These are phyloP conservation scores for Euleptes europaea DNA, from an alignment of 2,113 vertebrate species.

Conservation along the genomic window DNA sequence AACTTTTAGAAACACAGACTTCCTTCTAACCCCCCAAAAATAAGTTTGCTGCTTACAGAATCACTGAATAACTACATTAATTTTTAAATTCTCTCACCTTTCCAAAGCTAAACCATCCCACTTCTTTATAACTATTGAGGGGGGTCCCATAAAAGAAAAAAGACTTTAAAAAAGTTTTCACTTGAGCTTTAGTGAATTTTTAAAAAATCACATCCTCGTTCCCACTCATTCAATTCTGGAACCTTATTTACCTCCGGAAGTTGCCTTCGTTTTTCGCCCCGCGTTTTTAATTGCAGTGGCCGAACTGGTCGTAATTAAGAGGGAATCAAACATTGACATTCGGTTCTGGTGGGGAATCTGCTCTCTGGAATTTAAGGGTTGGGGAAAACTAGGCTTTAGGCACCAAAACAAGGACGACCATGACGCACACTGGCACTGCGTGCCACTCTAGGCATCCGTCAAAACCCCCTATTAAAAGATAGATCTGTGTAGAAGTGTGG, in stretches of 20 bases:
- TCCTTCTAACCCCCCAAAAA: background rate
- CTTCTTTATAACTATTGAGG: background rate
- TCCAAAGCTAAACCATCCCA: background rate
- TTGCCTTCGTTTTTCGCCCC: background rate
- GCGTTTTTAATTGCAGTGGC: slow-evolving; percentile 11
- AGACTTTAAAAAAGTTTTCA: slow-evolving; percentile 14
- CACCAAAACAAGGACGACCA: background rate
- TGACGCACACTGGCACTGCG: background rate
- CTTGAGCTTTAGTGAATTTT: slow-evolving; percentile 6
- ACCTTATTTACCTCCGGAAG: background rate
- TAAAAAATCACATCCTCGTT: background rate
- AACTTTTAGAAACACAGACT: background rate
- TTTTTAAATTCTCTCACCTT: too few species aligned
- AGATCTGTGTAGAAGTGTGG: background rate
- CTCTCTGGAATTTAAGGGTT: background rate
- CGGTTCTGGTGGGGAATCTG: slow-evolving; percentile 32
- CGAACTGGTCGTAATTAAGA: slow-evolving; percentile 38
- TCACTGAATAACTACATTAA: background rate
- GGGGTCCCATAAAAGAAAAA: background rate
- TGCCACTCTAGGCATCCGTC: background rate
- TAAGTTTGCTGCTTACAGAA: background rate
- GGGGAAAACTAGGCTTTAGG: background rate
- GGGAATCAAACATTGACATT: slow-evolving; percentile 22
- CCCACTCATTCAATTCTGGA: background rate
- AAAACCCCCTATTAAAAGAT: background rate